phyloP scores from a whole-genome alignment of 2,888 invertebrate genomes.

The Melipona bicolor region DNA sequence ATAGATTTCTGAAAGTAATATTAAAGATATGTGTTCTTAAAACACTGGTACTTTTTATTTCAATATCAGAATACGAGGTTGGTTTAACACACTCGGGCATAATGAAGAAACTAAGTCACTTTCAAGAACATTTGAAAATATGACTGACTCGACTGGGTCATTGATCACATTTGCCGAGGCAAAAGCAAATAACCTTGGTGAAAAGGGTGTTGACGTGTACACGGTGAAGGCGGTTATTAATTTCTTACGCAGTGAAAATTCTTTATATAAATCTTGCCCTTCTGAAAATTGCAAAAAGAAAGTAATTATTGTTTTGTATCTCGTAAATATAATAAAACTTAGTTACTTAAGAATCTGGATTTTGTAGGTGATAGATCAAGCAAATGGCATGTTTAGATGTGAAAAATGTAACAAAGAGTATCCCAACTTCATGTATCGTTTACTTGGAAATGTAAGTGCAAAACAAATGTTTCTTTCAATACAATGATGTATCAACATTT shows the following conservation, averaged over 20 bases:
- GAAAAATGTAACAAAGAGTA: conserved; percentile 96
- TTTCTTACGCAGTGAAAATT: conserved; percentile 92
- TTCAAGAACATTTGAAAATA: conserved; percentile 81
- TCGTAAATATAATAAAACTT: not conserved
- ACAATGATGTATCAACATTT: conserved; percentile 11
- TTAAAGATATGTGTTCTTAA: not conserved
- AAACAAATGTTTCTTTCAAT: conserved; percentile 5
- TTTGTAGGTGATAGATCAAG: conserved; percentile 90
- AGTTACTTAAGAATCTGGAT: conserved; percentile 1
- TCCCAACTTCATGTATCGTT: conserved; percentile 93
- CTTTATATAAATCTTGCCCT: conserved; percentile 96
- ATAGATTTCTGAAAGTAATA: not conserved
- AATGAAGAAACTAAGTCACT: conserved; percentile 87
- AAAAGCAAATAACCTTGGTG: conserved; percentile 89
- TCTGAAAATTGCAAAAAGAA: conserved; percentile 97
- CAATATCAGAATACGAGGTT: conserved; percentile 89
- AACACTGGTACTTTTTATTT: not conserved
- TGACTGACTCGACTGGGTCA: conserved; percentile 85
- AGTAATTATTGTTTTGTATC: conserved; percentile 73
- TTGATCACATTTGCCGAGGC: conserved; percentile 93
- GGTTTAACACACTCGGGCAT: conserved; percentile 94
- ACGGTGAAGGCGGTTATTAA: conserved; percentile 91
- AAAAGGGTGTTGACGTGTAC: conserved; percentile 93
- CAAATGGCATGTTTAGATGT: conserved; percentile 95
- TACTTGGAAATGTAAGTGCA: conserved; percentile 88